phyloP scores from a whole-genome alignment of 2,888 invertebrate genomes.

The Camptogramma bilineatum region DNA sequence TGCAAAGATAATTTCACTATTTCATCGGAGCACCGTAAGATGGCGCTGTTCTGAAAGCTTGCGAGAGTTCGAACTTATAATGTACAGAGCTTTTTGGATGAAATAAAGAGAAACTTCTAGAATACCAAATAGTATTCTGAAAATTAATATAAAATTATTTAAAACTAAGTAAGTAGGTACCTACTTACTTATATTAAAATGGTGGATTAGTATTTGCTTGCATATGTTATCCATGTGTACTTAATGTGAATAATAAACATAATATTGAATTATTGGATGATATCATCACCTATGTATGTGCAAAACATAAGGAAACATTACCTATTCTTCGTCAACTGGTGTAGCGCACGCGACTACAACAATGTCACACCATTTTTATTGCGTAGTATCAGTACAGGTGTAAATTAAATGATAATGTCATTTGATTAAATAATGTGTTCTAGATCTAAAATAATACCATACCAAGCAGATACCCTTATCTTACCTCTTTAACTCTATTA shows the following conservation, averaged over 20 bases:
- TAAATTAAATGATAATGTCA: not conserved
- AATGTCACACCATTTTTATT: slow-evolving; percentile 7
- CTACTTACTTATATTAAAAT: not conserved
- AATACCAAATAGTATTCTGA: not conserved
- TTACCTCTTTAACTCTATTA: too few species aligned
- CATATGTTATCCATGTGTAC: slow-evolving; percentile 2
- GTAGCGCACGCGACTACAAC: slow-evolving; percentile 50
- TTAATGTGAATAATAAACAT: slow-evolving; percentile 38
- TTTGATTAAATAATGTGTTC: too few species aligned
- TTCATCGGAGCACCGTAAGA: slow-evolving; percentile 57
- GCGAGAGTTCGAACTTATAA: not conserved
- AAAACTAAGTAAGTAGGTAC: too few species aligned
- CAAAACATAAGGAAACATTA: slow-evolving; percentile 41
- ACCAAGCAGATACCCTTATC: too few species aligned
- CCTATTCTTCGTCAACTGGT: slow-evolving; percentile 35
- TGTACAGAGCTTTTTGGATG: not conserved
- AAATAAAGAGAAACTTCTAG: not conserved
- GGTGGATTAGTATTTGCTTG: not conserved
- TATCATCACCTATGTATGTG: slow-evolving; percentile 54
- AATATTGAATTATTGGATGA: slow-evolving; percentile 52
- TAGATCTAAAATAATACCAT: too few species aligned
- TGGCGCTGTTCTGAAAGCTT: slow-evolving; percentile 55
- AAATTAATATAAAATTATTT: not conserved
- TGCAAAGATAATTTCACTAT: slow-evolving; percentile 56
- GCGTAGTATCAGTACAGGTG: slow-evolving; percentile 6